Conservation (phyloP, 1,140 invertebrate genomes). For the Zaprionus lachaisei region DNA sequence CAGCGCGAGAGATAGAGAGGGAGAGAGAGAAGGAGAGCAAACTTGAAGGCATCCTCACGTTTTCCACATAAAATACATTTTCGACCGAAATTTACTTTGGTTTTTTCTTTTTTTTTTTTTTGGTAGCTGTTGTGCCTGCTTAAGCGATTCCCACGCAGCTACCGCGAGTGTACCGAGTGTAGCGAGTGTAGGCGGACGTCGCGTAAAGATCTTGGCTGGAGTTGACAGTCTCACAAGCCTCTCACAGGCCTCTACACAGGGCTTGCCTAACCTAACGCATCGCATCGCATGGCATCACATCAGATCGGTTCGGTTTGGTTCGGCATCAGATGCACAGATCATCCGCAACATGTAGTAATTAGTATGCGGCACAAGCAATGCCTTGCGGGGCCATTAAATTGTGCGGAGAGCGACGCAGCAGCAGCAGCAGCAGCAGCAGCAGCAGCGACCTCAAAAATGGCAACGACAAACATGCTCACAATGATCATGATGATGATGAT, state of each 20-base stretch:
- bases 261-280: conserved; percentile 55
- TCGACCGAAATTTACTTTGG: conserved; percentile 72
- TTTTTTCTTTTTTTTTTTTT: conserved; percentile 19
- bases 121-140: conserved; percentile 53
- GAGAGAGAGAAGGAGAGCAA: conserved; percentile 17
- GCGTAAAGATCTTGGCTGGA: neutral
- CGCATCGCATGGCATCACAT: conserved; percentile 25
- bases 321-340: conserved; percentile 69
- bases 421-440: conserved; percentile 12
- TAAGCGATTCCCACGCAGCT: conserved; percentile 68
- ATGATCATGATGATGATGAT: conserved; percentile 2
- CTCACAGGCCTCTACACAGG: neutral
- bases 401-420: conserved; percentile 59
- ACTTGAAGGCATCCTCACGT: conserved; percentile 71
- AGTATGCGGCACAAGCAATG: conserved; percentile 61
- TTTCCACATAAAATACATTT: conserved; percentile 76
- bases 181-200: conserved; percentile 27
- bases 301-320: conserved; percentile 22
- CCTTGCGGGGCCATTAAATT: conserved; percentile 64
- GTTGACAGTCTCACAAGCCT: neutral
- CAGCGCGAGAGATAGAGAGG: neutral
- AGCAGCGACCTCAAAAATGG: conserved; percentile 66
- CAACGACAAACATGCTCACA: conserved; percentile 43
- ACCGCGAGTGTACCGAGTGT: conserved; percentile 8
- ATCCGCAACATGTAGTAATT: conserved; percentile 40